phyloP scores from a whole-genome alignment of 2,888 invertebrate species.

The Leucozona laternaria region DNA sequence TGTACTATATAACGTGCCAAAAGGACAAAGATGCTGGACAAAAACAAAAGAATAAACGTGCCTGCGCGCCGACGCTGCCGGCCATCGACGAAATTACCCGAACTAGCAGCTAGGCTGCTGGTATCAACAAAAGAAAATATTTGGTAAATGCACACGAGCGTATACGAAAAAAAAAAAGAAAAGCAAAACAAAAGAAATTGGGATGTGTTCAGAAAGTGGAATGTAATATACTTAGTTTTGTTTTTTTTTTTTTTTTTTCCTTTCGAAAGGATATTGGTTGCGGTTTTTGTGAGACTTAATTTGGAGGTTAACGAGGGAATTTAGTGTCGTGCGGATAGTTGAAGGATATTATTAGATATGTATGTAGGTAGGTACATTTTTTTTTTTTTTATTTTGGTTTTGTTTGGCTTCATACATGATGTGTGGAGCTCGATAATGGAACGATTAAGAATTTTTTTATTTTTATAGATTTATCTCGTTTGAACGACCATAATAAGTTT shows the following conservation, averaged over 20 bases:
- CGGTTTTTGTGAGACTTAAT: constrained; percentile 42
- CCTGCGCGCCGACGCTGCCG: constrained; percentile 13
- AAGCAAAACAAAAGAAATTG: constrained; percentile 11
- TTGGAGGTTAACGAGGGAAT: constrained; percentile 27
- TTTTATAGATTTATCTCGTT: not conserved
- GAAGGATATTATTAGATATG: no score
- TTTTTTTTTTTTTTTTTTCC: constrained; percentile 24
- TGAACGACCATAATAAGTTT: constrained; percentile 3
- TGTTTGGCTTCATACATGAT: not conserved
- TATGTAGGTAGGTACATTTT: no score
- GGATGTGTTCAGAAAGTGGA: constrained; percentile 45
- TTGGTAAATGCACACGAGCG: constrained; percentile 51
- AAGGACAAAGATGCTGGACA: constrained; percentile 12
- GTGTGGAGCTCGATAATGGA: constrained; percentile 1
- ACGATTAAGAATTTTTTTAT: constrained; percentile 8
- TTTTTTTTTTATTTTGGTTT: not conserved
- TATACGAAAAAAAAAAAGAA: not conserved
- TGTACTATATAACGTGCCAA: constrained; percentile 45
- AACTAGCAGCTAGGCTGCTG: not conserved
- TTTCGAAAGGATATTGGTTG: constrained; percentile 39
- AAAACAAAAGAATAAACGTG: constrained; percentile 12
- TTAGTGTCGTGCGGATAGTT: constrained; percentile 11
- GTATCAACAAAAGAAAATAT: constrained; percentile 24
- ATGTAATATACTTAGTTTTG: constrained; percentile 20
- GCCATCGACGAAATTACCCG: not conserved